Evolutionary conservation across 2,888 invertebrate genomes (phyloP).

Genomic region (Amiota mariae): DNA sequence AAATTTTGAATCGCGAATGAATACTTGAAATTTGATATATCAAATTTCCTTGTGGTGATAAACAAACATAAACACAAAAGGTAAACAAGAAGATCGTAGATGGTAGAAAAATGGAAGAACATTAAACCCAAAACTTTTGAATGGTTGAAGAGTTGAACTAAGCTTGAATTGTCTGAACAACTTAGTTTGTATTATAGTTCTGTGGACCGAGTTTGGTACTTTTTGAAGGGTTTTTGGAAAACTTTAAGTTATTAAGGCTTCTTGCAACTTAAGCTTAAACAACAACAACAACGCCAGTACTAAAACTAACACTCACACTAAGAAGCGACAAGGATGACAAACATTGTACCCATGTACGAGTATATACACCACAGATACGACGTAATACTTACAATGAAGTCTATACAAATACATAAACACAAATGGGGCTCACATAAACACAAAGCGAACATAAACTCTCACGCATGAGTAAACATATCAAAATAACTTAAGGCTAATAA

Average conservation of each 20-base stretch:
- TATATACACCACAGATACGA: too few relatives aligned
- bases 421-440: neutral
- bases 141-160: too few relatives aligned
- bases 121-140: too few relatives aligned
- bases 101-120: too few relatives aligned
- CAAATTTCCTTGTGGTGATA: constrained; percentile 10
- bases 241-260: constrained; percentile 23
- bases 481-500: constrained; percentile 26
- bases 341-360: too few relatives aligned
- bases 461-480: constrained; percentile 28
- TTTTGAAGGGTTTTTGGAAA: neutral
- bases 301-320: neutral
- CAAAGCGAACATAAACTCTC: neutral
- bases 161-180: too few relatives aligned
- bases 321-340: too few relatives aligned
- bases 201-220: too few relatives aligned
- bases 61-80: constrained; percentile 15
- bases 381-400: neutral
- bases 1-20: neutral
- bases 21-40: neutral
- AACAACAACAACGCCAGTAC: neutral
- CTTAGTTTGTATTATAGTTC: too few relatives aligned
- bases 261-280: constrained; percentile 2
- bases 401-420: constrained; percentile 5
- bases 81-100: neutral